Evolutionary conservation across 2,888 invertebrate genomes (phyloP).

Genomic region (Petrolisthes manimaculis): DNA sequence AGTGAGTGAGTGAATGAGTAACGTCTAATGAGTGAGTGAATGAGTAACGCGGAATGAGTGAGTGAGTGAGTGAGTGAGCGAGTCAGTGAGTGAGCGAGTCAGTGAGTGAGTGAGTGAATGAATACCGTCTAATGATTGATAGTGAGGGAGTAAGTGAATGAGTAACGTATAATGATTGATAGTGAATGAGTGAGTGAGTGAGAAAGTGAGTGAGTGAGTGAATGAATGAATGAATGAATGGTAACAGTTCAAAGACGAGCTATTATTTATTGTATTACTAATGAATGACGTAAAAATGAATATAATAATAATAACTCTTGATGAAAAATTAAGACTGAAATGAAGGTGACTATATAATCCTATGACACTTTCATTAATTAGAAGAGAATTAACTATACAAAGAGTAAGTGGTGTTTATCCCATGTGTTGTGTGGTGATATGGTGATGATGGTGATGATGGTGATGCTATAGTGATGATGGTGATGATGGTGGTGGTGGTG

Average conservation of each 20-base stretch:
- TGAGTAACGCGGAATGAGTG: background rate
- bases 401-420: too few species aligned
- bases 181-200: background rate
- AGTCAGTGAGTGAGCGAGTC: background rate
- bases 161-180: too few species aligned
- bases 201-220: background rate
- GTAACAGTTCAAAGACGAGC: too few species aligned
- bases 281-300: too few species aligned
- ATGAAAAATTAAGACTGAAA: too few species aligned
- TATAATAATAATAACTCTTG: too few species aligned
- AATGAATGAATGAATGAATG: background rate
- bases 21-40: background rate
- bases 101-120: background rate
- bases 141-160: background rate
- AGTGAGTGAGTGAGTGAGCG: background rate
- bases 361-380: too few species aligned
- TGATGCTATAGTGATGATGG: background rate
- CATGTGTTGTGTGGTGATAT: too few species aligned
- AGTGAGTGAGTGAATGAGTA: conserved; percentile 4
- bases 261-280: background rate
- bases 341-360: too few species aligned
- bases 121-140: background rate
- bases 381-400: too few species aligned
- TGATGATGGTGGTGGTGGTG: background rate
- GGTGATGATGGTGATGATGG: background rate